These are phyloP conservation scores for Hirtodrosophila alboralis DNA, from an alignment of 2,888 invertebrate species.

Conservation along the genomic window DNA sequence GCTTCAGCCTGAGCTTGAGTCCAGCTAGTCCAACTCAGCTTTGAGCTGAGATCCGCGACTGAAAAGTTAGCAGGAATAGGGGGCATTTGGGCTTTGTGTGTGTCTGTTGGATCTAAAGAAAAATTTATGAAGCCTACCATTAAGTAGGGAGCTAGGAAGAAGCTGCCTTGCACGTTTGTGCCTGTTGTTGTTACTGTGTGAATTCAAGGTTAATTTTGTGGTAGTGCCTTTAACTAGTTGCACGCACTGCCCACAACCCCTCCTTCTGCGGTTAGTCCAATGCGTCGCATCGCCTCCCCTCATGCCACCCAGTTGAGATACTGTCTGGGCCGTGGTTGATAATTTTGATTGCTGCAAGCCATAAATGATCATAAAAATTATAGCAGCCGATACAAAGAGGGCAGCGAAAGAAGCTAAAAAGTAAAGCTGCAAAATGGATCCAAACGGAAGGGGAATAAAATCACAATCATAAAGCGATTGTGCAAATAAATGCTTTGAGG, in stretches of 20 bases:
- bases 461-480: constrained; percentile 54
- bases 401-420: constrained; percentile 25
- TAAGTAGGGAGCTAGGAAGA: constrained; percentile 66
- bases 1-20: neutral
- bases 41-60: constrained; percentile 1
- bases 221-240: constrained; percentile 75
- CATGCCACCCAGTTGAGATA: constrained; percentile 35
- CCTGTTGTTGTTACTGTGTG: constrained; percentile 61
- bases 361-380: constrained; percentile 81
- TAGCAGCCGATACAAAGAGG: constrained; percentile 67
- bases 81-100: constrained; percentile 40
- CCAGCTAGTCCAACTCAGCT: constrained; percentile 16
- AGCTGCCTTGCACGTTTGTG: constrained; percentile 35
- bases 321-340: constrained; percentile 60
- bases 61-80: constrained; percentile 18
- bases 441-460: constrained; percentile 18
- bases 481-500: constrained; percentile 53
- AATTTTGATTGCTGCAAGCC: constrained; percentile 78
- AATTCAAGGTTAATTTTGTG: constrained; percentile 78
- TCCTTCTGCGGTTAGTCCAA: neutral
- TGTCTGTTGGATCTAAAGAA: constrained; percentile 66
- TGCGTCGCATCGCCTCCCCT: constrained; percentile 23
- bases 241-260: constrained; percentile 67
- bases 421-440: constrained; percentile 20
- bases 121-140: constrained; percentile 78